Evolutionary conservation across 2,888 invertebrate species (phyloP).

Genomic region (Griposia aprilina): DNA sequence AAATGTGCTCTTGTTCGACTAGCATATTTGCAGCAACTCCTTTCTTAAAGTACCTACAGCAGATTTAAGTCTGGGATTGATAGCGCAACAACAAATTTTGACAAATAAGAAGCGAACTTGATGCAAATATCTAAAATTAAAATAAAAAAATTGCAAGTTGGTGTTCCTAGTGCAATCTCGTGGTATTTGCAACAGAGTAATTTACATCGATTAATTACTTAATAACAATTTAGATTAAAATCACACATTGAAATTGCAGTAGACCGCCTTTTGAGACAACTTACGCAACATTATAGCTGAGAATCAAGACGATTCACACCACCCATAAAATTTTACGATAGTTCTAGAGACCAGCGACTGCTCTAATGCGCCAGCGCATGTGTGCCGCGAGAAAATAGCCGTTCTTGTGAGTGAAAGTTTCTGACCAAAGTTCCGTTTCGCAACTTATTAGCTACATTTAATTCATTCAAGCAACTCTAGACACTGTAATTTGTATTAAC

Average conservation of each 20-base stretch:
- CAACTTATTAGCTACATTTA: conserved; percentile 77
- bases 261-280: conserved; percentile 49
- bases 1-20: conserved; percentile 77
- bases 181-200: conserved; percentile 37
- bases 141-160: not conserved
- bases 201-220: conserved; percentile 46
- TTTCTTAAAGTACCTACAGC: conserved; percentile 36
- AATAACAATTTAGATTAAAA: conserved; percentile 57
- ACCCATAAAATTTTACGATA: conserved; percentile 82
- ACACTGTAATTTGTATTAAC: conserved; percentile 28
- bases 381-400: conserved; percentile 82
- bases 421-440: conserved; percentile 84
- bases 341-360: conserved; percentile 73
- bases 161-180: not conserved
- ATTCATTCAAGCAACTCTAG: conserved; percentile 69
- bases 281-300: conserved; percentile 75
- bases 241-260: conserved; percentile 42
- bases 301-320: conserved; percentile 72
- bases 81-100: not conserved
- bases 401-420: conserved; percentile 88
- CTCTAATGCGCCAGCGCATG: conserved; percentile 74
- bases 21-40: conserved; percentile 69
- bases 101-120: not conserved
- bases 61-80: not conserved
- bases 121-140: not conserved